A percentile compares a stretch with the other conserved stretches of the same genome.
These are phyloP conservation scores for Syngnathus floridae DNA, from an alignment of 2,113 vertebrate genomes.

Conservation along the genomic window DNA sequence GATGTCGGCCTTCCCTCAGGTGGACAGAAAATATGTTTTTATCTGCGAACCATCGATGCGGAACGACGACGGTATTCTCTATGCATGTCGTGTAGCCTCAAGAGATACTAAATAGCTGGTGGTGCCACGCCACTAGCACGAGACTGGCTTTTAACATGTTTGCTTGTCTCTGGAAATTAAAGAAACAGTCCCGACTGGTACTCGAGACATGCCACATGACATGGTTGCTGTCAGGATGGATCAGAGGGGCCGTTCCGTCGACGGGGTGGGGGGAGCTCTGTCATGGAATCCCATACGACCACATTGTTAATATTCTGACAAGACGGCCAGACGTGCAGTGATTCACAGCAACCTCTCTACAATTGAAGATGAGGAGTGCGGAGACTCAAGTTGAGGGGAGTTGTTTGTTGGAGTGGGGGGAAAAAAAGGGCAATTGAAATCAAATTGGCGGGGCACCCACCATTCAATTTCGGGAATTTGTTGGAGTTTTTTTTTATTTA, in stretches of 20 bases:
- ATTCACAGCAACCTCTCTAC: conserved; percentile 51
- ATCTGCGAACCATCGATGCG: conserved; percentile 26
- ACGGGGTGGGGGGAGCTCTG: conserved; percentile 15
- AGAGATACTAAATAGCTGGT: conserved; percentile 24
- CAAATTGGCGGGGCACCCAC: neutral
- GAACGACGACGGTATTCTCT: conserved; percentile 32
- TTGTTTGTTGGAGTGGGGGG: conserved; percentile 13
- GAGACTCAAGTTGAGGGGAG: conserved; percentile 26
- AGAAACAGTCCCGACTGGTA: conserved; percentile 44
- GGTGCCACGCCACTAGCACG: neutral
- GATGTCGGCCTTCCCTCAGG: conserved; percentile 40
- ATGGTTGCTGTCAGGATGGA: conserved; percentile 45
- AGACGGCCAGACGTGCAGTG: conserved; percentile 31
- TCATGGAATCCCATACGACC: conserved; percentile 36
- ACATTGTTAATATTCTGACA: conserved; percentile 52
- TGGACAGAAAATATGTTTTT: conserved; percentile 40
- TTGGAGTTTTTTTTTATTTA: too few relatives aligned
- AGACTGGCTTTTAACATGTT: conserved; percentile 57
- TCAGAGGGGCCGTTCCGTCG: conserved; percentile 27
- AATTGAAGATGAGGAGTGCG: conserved; percentile 35
- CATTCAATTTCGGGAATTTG: neutral
- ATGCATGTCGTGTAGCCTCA: conserved; percentile 30
- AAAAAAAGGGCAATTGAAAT: neutral
- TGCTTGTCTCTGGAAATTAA: conserved; percentile 58
- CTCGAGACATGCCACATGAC: conserved; percentile 48